phyloP scores from a whole-genome alignment of 2,888 invertebrate genomes.

The Asteroscopus sphinx region DNA sequence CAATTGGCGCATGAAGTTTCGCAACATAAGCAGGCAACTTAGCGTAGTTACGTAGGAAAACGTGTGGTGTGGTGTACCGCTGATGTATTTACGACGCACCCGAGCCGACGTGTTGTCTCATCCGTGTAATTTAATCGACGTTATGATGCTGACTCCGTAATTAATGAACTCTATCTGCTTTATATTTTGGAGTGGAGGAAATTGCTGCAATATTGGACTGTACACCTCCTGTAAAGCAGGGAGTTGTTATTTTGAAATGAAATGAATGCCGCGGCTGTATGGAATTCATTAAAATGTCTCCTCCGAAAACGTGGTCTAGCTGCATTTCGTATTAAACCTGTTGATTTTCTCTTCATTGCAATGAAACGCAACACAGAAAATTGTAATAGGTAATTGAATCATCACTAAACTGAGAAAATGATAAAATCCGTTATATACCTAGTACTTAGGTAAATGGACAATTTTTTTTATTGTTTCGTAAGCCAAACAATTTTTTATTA shows the following conservation, averaged over 20 bases:
- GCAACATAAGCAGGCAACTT: constrained; percentile 37
- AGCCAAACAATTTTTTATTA: too few species aligned
- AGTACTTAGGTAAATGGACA: too few species aligned
- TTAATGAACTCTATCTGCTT: constrained; percentile 69
- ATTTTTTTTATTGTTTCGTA: too few species aligned
- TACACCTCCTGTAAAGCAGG: not conserved
- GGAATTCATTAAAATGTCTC: constrained; percentile 35
- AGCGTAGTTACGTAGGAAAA: constrained; percentile 39
- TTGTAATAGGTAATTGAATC: too few species aligned
- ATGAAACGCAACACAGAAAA: too few species aligned
- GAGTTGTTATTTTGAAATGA: constrained; percentile 5
- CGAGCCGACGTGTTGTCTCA: constrained; percentile 71
- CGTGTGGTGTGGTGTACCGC: constrained; percentile 67
- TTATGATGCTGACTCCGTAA: constrained; percentile 73
- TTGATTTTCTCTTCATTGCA: constrained; percentile 19
- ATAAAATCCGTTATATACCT: too few species aligned
- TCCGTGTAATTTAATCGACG: constrained; percentile 80
- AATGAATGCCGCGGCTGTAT: constrained; percentile 19
- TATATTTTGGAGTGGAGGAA: constrained; percentile 38
- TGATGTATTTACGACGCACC: constrained; percentile 80
- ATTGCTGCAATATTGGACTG: not conserved
- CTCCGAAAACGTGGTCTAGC: constrained; percentile 13
- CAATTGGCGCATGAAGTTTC: constrained; percentile 36
- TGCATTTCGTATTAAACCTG: constrained; percentile 26
- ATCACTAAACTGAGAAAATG: too few species aligned